Evolutionary conservation across 1,140 invertebrate genomes (phyloP).

Genomic region (Pectinophora gossypiella): DNA sequence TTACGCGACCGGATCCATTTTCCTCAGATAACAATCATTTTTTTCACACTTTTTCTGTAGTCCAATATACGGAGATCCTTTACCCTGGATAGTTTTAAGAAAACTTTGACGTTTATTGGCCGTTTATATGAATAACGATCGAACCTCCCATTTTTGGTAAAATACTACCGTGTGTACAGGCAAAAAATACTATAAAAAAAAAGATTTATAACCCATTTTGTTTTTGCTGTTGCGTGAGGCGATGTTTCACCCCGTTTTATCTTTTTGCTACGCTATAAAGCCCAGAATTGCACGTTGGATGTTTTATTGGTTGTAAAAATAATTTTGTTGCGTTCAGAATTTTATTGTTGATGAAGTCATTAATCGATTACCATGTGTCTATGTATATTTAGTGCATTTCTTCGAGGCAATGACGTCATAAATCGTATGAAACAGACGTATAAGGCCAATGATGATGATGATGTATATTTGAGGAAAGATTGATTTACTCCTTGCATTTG

Average conservation of each 20-base stretch:
- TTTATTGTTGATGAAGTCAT: not conserved
- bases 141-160: constrained; percentile 33
- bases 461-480: no score
- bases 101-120: constrained; percentile 46
- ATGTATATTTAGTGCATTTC: no score
- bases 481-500: no score
- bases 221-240: not conserved
- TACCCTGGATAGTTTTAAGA: constrained; percentile 47
- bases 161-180: constrained; percentile 20
- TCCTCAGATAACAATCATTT: not conserved
- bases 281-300: not conserved
- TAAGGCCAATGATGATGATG: no score
- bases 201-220: constrained; percentile 32
- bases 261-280: not conserved
- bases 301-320: not conserved
- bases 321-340: not conserved
- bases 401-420: no score
- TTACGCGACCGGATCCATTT: not conserved
- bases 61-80: no score
- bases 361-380: not conserved
- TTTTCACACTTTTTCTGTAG: constrained; percentile 8
- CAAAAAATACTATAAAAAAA: constrained; percentile 32
- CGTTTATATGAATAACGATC: constrained; percentile 44
- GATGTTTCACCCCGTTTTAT: not conserved
- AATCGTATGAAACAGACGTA: no score